Evolutionary conservation across 2,797 vertebrate species (phyloP), one percentile per base, ranked within the genome.

Genomic region (Sebastes iracundus): DNA sequence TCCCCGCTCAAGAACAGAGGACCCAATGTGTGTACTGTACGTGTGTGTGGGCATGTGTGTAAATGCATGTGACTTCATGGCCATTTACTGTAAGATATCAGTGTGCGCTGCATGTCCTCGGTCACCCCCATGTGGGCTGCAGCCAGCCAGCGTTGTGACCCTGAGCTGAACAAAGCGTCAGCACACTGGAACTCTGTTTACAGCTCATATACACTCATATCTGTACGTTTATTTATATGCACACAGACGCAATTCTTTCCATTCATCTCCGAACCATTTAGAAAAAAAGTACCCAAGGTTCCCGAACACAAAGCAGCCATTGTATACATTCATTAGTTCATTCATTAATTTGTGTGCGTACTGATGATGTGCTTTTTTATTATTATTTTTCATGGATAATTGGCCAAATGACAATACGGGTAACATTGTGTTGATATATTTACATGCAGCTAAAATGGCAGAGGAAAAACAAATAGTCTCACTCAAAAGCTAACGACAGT

Each of bases 1-100:
- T 53, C 67, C 32, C 70, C 2, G 10, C 60, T 79, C 20, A 70
- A 63, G 62, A 93, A 93, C 93, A 92, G 85, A 88, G 77, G 32
- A 49, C 28, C 53, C 30, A 28, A 18, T 46, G 58, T 35, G 42
- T 64, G 66, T 70, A 58, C 6, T 38, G 33, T 64, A 3, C 35
- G 61, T 64, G 61, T 62, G 82, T 88, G 82, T 90, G 38, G 80
- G 68, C 42, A n/a, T 38, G 49, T 28, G 52, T 63, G 53, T 67
- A 52, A 61, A 80, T 64, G 76, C 71, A 56, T 73, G 64, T 81
- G 81, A 87, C 72, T 80, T 82, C 53, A 66, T 72, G 74, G 80
- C 32, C 68, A 30, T 86, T 81, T 79, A 75, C 79, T 86, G 80
- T 77, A 80, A 61, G 38, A 62, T 66, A 63, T 83, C 79, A 70